Conservation (phyloP, 2,888 invertebrate genomes). For the Drosophila melanosoma region DNA sequence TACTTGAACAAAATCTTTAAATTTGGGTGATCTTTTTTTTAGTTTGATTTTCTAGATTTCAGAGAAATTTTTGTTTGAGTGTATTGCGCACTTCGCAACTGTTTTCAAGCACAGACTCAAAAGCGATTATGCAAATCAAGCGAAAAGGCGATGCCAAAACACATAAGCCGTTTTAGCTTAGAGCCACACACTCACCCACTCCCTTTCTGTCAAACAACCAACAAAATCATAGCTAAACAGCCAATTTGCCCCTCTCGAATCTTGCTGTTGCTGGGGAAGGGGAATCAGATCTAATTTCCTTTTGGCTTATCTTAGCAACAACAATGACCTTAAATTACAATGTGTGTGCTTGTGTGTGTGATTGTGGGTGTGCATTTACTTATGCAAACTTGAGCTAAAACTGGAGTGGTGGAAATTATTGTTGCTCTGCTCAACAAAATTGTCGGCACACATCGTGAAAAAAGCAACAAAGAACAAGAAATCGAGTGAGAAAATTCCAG, state of each 20-base stretch:
- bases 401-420: not conserved
- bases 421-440: constrained; percentile 12
- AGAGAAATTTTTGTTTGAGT: constrained; percentile 13
- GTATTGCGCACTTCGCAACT: constrained; percentile 48
- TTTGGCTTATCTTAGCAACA: constrained; percentile 50
- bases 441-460: not conserved
- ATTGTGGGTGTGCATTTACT: constrained; percentile 6
- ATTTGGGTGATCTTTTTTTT: not conserved
- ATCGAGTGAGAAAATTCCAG: not conserved
- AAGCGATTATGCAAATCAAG: constrained; percentile 72
- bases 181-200: not conserved
- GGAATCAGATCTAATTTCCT: constrained; percentile 72
- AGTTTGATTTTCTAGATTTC: not conserved
- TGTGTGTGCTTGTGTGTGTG: constrained; percentile 12
- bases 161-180: constrained; percentile 65
- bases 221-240: constrained; percentile 1
- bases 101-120: constrained; percentile 26
- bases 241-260: constrained; percentile 6
- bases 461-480: not conserved
- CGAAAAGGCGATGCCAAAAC: constrained; percentile 67
- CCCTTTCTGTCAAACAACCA: not conserved
- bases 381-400: constrained; percentile 56
- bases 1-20: too few relatives aligned
- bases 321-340: constrained; percentile 2
- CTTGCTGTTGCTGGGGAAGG: constrained; percentile 20